Conservation (phyloP, 2,113 vertebrate genomes). For the Cottus gobio region DNA sequence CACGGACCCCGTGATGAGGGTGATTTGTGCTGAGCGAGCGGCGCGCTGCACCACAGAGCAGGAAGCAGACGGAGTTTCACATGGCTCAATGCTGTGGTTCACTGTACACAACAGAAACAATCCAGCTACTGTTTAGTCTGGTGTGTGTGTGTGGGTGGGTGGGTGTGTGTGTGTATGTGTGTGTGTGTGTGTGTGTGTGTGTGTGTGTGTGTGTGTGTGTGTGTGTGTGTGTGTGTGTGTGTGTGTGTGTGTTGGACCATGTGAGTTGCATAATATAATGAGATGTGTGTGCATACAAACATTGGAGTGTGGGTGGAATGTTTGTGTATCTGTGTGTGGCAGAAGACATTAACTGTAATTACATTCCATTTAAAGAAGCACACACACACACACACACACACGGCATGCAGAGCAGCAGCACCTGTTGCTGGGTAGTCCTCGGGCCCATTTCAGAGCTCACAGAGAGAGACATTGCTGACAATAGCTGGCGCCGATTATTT, state of each 20-base stretch:
- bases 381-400: not conserved
- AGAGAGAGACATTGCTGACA: constrained; percentile 57
- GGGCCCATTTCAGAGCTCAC: constrained; percentile 1
- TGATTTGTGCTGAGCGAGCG: not conserved
- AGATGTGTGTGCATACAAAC: constrained; percentile 23
- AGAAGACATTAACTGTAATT: constrained; percentile 41
- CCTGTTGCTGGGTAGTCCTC: constrained; percentile 56
- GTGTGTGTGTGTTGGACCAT: constrained; percentile 10
- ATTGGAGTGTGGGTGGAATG: constrained; percentile 34
- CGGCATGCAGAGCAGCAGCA: constrained; percentile 37
- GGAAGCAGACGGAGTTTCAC: not conserved
- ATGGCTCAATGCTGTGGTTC: not conserved
- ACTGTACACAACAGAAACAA: constrained; percentile 23
- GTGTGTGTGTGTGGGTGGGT: not conserved
- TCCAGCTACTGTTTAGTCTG: constrained; percentile 5
- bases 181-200: constrained; percentile 19
- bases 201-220: constrained; percentile 6
- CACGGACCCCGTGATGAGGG: constrained; percentile 6
- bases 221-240: constrained; percentile 9
- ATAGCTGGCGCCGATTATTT: constrained; percentile 25
- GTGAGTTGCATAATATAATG: constrained; percentile 49
- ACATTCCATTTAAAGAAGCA: constrained; percentile 51
- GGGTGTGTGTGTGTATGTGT: constrained; percentile 17
- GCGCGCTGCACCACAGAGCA: constrained; percentile 2
- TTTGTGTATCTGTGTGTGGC: constrained; percentile 22